These are phyloP conservation scores for Parauchenoglanis punctatus DNA, from an alignment of 2,797 vertebrate species.

Conservation along the genomic window DNA sequence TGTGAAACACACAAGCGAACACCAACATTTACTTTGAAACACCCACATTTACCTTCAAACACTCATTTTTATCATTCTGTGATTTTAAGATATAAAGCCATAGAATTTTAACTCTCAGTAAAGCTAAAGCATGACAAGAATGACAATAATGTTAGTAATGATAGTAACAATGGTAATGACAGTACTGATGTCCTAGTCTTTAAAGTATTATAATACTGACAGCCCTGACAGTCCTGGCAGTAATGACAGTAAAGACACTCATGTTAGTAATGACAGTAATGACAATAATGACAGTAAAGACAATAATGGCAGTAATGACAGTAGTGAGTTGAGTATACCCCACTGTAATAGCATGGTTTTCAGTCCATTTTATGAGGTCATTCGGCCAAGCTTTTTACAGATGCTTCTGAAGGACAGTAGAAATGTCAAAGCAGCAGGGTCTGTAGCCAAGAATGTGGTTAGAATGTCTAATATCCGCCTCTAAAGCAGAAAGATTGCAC, in stretches of 20 bases:
- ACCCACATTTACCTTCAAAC: background rate
- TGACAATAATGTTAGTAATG: background rate
- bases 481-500: background rate
- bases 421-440: constrained; percentile 9
- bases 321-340: background rate
- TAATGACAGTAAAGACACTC: background rate
- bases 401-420: constrained; percentile 5
- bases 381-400: background rate
- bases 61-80: background rate
- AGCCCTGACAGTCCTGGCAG: background rate
- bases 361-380: background rate
- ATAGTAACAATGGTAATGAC: background rate
- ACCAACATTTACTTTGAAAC: background rate
- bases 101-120: background rate
- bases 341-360: background rate
- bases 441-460: background rate
- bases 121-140: background rate
- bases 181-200: no score
- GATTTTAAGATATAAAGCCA: background rate
- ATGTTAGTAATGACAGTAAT: background rate
- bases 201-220: background rate
- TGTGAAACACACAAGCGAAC: background rate
- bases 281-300: background rate
- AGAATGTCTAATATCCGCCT: background rate
- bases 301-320: background rate